Evolutionary conservation across 2,888 invertebrate species (phyloP).

Genomic region (Tipula helvola): DNA sequence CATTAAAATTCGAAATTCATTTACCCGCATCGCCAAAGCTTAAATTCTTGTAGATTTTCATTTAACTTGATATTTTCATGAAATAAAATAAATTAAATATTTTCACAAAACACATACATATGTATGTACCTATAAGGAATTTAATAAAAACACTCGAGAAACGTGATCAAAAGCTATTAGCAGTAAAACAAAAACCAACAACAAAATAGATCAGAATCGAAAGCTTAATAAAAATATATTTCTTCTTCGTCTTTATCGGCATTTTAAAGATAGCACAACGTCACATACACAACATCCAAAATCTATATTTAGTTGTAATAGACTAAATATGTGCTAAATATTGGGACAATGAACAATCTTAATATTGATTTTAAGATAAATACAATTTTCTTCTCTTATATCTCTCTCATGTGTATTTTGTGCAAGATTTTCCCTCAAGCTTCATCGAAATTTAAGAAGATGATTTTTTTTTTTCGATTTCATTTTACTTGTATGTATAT

Average conservation of each 20-base stretch:
- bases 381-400: neutral
- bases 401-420: neutral
- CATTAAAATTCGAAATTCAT: too few species aligned
- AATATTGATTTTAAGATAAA: neutral
- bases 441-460: neutral
- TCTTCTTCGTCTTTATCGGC: neutral
- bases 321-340: neutral
- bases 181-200: neutral
- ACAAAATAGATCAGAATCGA: neutral
- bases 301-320: neutral
- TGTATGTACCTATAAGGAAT: too few species aligned
- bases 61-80: neutral
- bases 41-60: neutral
- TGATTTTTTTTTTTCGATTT: neutral
- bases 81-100: neutral
- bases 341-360: neutral
- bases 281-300: neutral
- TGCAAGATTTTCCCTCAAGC: neutral
- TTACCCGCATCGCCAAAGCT: too few species aligned
- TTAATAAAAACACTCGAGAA: neutral
- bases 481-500: neutral
- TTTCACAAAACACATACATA: neutral
- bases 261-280: neutral
- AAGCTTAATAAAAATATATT: neutral
- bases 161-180: neutral